A percentile compares a stretch with the other conserved stretches of the same genome.
Evolutionary conservation across 2,888 invertebrate species (phyloP).

Genomic region (Leistus spinibarbis): DNA sequence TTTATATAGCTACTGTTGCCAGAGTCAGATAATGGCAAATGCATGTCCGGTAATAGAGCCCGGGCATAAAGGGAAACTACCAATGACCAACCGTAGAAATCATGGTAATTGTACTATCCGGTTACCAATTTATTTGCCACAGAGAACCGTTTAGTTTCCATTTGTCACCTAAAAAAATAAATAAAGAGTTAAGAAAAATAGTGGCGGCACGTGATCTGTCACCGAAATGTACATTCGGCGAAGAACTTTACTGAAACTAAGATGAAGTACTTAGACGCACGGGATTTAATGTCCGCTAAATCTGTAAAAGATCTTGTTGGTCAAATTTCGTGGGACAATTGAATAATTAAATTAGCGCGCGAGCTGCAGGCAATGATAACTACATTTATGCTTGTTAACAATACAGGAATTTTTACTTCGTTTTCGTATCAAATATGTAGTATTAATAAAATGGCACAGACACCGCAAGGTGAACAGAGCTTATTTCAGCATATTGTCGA

Average conservation of each 20-base stretch:
- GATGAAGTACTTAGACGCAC: background rate
- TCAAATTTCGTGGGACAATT: background rate
- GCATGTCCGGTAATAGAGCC: conserved; percentile 13
- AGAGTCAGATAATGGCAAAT: conserved; percentile 19
- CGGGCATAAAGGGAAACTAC: conserved; percentile 9
- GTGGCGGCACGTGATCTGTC: background rate
- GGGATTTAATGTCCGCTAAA: background rate
- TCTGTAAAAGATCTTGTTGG: background rate
- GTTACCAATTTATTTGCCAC: conserved; percentile 13
- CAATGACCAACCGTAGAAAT: conserved; percentile 6
- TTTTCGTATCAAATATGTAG: background rate
- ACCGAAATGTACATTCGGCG: background rate
- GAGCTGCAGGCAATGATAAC: too few species aligned
- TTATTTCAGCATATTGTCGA: background rate
- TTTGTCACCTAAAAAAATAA: background rate
- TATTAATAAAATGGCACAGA: background rate
- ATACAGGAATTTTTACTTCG: too few species aligned
- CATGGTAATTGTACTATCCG: conserved; percentile 9
- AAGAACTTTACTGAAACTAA: background rate
- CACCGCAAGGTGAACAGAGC: too few species aligned
- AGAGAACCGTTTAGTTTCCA: background rate
- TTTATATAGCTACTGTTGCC: background rate
- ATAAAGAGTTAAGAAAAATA: background rate
- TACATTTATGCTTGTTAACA: too few species aligned
- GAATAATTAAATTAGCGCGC: too few species aligned